phyloP scores from a whole-genome alignment of 2,113 vertebrate genomes.

The Eolophus roseicapilla region DNA sequence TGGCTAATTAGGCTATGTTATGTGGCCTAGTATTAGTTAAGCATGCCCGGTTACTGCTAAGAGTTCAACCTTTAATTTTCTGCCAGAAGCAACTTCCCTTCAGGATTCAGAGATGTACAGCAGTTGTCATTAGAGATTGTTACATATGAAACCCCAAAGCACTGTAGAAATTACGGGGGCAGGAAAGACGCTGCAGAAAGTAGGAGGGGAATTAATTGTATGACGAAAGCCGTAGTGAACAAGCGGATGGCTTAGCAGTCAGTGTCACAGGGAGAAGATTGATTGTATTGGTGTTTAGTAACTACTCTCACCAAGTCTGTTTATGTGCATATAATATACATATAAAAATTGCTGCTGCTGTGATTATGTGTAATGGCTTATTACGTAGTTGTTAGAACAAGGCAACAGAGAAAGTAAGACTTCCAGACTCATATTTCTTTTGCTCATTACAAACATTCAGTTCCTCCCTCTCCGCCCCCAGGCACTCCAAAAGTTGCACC shows the following conservation, averaged over 20 bases:
- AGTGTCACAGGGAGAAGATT: neutral
- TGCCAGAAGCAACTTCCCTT: conserved; percentile 63
- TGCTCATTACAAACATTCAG: neutral
- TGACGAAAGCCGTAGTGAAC: neutral
- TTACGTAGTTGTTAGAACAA: neutral
- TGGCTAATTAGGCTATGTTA: conserved; percentile 47
- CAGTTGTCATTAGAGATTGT: conserved; percentile 58
- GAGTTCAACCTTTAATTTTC: conserved; percentile 60
- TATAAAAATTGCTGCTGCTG: neutral
- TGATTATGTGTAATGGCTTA: neutral
- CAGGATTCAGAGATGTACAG: conserved; percentile 13
- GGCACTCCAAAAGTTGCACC: accelerated
- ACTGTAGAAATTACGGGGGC: conserved; percentile 38
- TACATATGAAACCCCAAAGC: conserved; percentile 37
- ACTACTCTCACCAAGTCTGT: neutral
- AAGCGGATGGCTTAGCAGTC: neutral
- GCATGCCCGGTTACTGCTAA: conserved; percentile 28
- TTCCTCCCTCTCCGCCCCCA: neutral
- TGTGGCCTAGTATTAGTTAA: conserved; percentile 58
- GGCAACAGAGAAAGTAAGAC: neutral
- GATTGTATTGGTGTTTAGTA: neutral
- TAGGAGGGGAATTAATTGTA: conserved; percentile 10
- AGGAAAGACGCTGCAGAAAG: conserved; percentile 42
- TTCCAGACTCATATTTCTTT: neutral
- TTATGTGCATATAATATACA: neutral